Evolutionary conservation across 2,113 vertebrate species (phyloP), one percentile per base, ranked within the genome.

Genomic region (Eclectus roratus): DNA sequence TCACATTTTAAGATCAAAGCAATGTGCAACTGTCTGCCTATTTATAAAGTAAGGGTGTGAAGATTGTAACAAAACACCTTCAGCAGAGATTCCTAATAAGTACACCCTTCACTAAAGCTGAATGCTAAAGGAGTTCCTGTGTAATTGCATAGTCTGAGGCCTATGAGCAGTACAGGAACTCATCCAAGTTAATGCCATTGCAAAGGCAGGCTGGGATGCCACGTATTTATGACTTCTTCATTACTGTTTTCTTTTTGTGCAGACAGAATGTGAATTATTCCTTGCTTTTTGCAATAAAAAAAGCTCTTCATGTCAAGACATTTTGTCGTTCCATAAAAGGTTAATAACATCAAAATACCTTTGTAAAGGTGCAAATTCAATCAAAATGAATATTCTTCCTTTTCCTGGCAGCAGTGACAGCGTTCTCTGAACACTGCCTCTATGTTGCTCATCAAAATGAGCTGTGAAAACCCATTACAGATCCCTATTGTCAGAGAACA

Each of bases 101-200:
- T 33, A 58, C 37, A 25, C 46, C 43, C 66, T 64, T 93, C 35
- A 31, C 46, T 84, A 23, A 68, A 35, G 69, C 85, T 61, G 72
- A 46, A 19, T 83, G 83, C 76, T 20, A 19, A 78, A 95, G 69
- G 76, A 86, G 86, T 96, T 92, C 82, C 82, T 58, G 2, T 37
- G 58, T 94, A 95, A 96, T 92, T 94, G 81, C 66, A 76, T 2
- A 46, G 55, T 68, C 65, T 91, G 86, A 91, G 50, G 19, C 85
- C 80, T 50, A 0, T n/a, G 70, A 79, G 91, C 82, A 66, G 58
- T 6, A 19, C 49, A 91, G 81, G 89, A 85, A 88, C 72, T 94
- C 89, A 93, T 87, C 77, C 71, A 7, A 68, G 47, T 44, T 64
- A 71, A 35, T 81, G 47, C 39, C 77, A 4, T 16, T 90, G 80